phyloP scores from a whole-genome alignment of 2,888 invertebrate species.

The Halictus quadricinctus region DNA sequence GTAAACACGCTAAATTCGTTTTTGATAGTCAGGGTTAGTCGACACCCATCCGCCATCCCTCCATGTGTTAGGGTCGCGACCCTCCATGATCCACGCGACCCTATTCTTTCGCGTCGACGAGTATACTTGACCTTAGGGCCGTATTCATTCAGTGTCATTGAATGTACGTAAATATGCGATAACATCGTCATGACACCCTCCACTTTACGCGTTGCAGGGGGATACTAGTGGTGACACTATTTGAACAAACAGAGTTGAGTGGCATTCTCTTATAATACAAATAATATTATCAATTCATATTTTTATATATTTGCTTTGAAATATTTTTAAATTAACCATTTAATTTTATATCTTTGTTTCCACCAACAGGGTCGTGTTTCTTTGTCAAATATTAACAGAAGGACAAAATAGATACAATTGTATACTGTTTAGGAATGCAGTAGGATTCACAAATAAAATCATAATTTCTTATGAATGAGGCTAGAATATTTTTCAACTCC shows the following conservation, averaged over 20 bases:
- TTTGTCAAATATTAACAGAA: too few species aligned
- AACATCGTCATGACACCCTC: conserved; percentile 27
- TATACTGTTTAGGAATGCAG: too few species aligned
- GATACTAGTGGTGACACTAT: not conserved
- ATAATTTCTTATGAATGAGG: too few species aligned
- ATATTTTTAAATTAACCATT: not conserved
- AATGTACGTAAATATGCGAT: conserved; percentile 43
- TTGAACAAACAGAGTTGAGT: not conserved
- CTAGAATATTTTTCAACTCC: too few species aligned
- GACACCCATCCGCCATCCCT: conserved; percentile 60
- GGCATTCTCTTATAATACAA: not conserved
- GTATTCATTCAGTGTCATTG: conserved; percentile 48
- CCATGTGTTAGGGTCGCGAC: conserved; percentile 42
- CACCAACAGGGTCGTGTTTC: too few species aligned
- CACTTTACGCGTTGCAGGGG: not conserved
- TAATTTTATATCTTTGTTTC: too few species aligned
- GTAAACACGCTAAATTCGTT: conserved; percentile 63
- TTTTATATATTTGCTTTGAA: not conserved
- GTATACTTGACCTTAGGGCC: conserved; percentile 54
- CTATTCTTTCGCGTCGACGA: conserved; percentile 50
- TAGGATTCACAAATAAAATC: too few species aligned
- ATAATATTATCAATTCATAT: not conserved
- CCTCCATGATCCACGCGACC: conserved; percentile 40
- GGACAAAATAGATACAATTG: too few species aligned
- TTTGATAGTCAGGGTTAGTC: conserved; percentile 43